Evolutionary conservation across 2,797 vertebrate genomes (phyloP).

Genomic region (Clarias laeviceps): DNA sequence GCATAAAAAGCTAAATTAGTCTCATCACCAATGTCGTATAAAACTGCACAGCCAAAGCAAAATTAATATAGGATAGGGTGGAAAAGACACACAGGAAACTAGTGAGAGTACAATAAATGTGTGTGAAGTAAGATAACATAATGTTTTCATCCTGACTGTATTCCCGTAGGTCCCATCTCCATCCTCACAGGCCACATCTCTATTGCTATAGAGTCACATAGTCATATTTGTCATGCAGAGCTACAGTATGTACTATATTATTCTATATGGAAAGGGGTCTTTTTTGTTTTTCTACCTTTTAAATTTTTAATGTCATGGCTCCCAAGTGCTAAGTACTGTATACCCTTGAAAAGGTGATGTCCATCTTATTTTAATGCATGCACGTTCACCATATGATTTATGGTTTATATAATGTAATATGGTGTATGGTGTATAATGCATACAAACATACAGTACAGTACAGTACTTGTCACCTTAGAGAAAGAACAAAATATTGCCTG

Average conservation of each 20-base stretch:
- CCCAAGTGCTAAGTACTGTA: neutral
- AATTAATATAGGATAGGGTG: neutral
- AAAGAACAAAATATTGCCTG: neutral
- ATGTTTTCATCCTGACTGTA: neutral
- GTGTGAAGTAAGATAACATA: too few relatives aligned
- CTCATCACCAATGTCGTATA: neutral
- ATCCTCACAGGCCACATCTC: too few relatives aligned
- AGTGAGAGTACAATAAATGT: neutral
- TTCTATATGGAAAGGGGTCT: neutral
- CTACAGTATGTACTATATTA: neutral
- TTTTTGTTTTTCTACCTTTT: neutral
- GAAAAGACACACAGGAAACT: neutral
- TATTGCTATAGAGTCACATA: neutral
- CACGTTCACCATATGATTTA: neutral
- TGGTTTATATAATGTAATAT: neutral
- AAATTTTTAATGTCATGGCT: neutral
- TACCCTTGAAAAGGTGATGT: neutral
- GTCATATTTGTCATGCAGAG: neutral
- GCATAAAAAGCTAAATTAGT: constrained; percentile 9
- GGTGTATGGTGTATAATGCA: neutral
- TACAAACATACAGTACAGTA: neutral
- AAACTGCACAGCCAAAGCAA: neutral
- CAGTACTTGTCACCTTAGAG: neutral
- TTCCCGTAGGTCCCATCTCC: neutral
- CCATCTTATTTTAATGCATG: neutral